Evolutionary conservation across 2,797 vertebrate species (phyloP), one percentile per base, ranked within the genome.

Genomic region (Prunella strophiata): DNA sequence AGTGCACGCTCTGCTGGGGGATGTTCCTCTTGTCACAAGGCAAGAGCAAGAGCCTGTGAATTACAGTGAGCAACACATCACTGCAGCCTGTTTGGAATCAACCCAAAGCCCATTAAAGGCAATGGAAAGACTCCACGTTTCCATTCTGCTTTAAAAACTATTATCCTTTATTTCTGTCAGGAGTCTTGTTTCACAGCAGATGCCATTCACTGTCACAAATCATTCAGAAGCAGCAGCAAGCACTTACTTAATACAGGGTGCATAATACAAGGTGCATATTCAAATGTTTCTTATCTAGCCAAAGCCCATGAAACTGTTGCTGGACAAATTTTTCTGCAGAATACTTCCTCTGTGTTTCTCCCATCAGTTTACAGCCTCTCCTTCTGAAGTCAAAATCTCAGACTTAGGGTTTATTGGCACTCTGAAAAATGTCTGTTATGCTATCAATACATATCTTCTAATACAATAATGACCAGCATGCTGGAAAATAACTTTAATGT

Each of bases 61-160:
- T 58, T 76, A 55, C 2, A 75, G 36, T 21, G 43, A 94, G 29
- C 11, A 88, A 34, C 85, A 84, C 58, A 51, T 58, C 2, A 0
- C 47, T 62, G 62, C 40, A 79, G 23, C 36, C 75, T 58, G 15
- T 55, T 63, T 85, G 68, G 61, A 54, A 67, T 50, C 6, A 50
- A 88, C 65, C 83, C 90, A 95, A 90, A 94, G 51, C 23, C 88
- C 74, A 52, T 89, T 79, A 88, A 95, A 76, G 85, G 77, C 71
- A 76, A 82, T 71, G 63, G 88, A 93, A 89, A 94, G 73, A 42
- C 32, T 89, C 40, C 3, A 27, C 36, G 85, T 83, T 80, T 74
- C 81, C 54, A 68, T 36, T 83, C 30, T 48, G 26, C 45, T 96
- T 92, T 72, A 59, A 68, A 88, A 92, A 71, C 38, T 21, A 38